These are phyloP conservation scores for Clepsis dumicolana DNA, from an alignment of 2,888 invertebrate species.

Conservation along the genomic window DNA sequence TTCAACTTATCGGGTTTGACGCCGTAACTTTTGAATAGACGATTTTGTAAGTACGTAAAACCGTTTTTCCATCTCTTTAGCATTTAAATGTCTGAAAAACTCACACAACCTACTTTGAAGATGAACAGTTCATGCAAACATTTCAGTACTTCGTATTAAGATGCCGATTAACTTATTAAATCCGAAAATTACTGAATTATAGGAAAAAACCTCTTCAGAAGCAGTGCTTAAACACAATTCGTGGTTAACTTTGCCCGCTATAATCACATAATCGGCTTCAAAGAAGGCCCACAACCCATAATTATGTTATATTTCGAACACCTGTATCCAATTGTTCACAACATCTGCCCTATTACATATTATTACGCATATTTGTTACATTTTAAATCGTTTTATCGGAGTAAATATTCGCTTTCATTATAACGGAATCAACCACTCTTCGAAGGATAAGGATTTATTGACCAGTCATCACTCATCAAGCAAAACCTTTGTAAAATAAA, in stretches of 20 bases:
- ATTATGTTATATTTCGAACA: conserved; percentile 25
- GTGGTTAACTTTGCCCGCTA: background rate
- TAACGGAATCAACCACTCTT: too few relatives aligned
- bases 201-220: background rate
- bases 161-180: conserved; percentile 4
- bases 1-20: too few relatives aligned
- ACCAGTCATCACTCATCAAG: too few relatives aligned
- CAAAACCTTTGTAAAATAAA: too few relatives aligned
- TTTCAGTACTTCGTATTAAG: too few relatives aligned
- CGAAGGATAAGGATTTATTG: too few relatives aligned
- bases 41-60: too few relatives aligned
- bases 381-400: background rate
- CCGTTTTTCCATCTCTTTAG: too few relatives aligned
- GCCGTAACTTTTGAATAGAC: too few relatives aligned
- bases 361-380: background rate
- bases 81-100: too few relatives aligned
- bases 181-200: background rate
- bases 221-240: conserved; percentile 2
- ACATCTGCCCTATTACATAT: conserved; percentile 3
- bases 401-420: background rate
- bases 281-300: conserved; percentile 13
- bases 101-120: too few relatives aligned
- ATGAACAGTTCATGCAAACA: too few relatives aligned
- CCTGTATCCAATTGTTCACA: conserved; percentile 13
- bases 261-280: background rate